Percentiles rank a stretch among this genome's conserved stretches.
phyloP scores from a whole-genome alignment of 2,797 vertebrate genomes.

The Vultur gryphus region DNA sequence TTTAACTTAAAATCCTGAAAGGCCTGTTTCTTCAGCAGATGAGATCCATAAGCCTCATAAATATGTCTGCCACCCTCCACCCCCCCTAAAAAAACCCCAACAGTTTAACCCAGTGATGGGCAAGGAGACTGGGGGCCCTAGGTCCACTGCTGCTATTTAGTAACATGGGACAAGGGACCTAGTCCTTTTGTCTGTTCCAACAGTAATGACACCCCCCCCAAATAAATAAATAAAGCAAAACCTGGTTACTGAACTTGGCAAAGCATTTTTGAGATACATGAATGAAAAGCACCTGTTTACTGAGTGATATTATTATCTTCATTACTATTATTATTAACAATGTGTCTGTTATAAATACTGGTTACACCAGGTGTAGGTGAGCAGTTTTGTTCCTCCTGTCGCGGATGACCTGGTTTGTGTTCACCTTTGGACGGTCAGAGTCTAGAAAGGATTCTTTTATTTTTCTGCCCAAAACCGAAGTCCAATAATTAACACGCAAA shows the following conservation, averaged over 20 bases:
- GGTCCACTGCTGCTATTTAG: background rate
- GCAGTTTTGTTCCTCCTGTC: background rate
- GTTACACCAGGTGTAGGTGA: background rate
- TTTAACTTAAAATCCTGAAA: background rate
- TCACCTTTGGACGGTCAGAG: background rate
- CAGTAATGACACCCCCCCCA: background rate
- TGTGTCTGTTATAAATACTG: background rate
- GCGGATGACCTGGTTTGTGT: background rate
- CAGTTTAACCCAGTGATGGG: background rate
- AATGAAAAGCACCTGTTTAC: constrained; percentile 26
- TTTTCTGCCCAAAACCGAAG: background rate
- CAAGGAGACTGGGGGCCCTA: background rate
- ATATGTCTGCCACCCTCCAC: background rate
- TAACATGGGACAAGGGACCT: background rate
- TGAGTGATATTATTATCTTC: constrained; percentile 32
- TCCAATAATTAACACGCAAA: background rate
- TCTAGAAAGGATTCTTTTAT: background rate
- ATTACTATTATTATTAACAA: constrained; percentile 39
- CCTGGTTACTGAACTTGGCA: background rate
- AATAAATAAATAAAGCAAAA: constrained; percentile 47
- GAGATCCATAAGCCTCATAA: background rate
- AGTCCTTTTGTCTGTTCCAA: background rate
- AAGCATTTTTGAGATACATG: constrained; percentile 7
- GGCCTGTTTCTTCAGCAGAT: background rate
- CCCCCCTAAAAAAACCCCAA: background rate